These are phyloP conservation scores for Macaria notata DNA, from an alignment of 2,888 invertebrate species.

Conservation along the genomic window DNA sequence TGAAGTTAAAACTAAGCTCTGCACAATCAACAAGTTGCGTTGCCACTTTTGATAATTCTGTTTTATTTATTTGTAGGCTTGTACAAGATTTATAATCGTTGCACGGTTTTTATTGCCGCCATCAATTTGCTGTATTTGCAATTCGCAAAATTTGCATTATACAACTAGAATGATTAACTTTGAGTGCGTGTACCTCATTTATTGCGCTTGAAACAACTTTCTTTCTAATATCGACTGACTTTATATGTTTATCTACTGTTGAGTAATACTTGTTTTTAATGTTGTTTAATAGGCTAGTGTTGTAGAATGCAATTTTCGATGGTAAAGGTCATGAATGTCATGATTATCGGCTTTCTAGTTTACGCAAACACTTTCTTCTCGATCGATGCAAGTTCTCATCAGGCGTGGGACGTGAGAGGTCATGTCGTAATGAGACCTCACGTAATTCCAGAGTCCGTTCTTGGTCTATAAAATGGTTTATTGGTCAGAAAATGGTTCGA, in stretches of 20 bases:
- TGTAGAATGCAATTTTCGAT: slow-evolving; percentile 7
- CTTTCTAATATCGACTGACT: not conserved
- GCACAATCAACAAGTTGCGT: too few species aligned
- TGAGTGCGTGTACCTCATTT: slow-evolving; percentile 1
- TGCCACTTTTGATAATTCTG: too few species aligned
- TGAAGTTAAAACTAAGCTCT: too few species aligned
- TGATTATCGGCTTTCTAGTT: slow-evolving; percentile 23
- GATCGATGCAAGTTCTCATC: slow-evolving; percentile 15
- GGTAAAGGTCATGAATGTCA: slow-evolving; percentile 6
- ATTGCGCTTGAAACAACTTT: slow-evolving; percentile 4
- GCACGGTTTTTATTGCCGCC: not conserved
- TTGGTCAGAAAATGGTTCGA: too few species aligned
- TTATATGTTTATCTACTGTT: too few species aligned
- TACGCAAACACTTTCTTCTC: slow-evolving; percentile 26
- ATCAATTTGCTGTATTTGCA: not conserved
- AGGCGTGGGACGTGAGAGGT: slow-evolving; percentile 19
- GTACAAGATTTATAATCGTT: not conserved
- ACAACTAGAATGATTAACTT: slow-evolving; percentile 6
- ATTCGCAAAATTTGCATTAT: slow-evolving; percentile 3
- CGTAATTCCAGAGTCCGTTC: slow-evolving; percentile 2
- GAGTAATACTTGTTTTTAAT: too few species aligned
- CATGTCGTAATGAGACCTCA: slow-evolving; percentile 18
- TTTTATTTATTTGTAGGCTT: not conserved
- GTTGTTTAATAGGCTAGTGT: not conserved
- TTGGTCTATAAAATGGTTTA: too few species aligned